A percentile compares a stretch with the other conserved stretches of the same genome.
These are phyloP conservation scores for Drosophila quasianomalipes DNA, from an alignment of 2,888 invertebrate genomes.

Conservation along the genomic window DNA sequence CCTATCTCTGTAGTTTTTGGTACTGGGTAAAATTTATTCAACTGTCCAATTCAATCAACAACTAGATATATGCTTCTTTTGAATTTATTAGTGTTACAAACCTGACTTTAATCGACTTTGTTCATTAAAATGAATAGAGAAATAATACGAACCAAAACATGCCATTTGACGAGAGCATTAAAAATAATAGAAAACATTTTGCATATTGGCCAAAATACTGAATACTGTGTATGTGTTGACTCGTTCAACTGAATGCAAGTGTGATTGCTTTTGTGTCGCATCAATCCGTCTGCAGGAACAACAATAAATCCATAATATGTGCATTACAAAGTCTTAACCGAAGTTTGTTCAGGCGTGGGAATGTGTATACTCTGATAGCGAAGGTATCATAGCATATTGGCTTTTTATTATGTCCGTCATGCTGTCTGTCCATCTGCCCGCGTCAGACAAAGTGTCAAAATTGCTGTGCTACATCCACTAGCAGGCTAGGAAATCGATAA, in stretches of 20 bases:
- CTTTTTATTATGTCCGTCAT: neutral
- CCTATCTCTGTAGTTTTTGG: neutral
- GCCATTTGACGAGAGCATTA: constrained; percentile 4
- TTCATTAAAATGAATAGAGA: neutral
- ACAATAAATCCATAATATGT: neutral
- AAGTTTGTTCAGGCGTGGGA: constrained; percentile 25
- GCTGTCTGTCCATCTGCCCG: no score
- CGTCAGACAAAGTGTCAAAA: no score
- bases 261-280: neutral
- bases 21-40: neutral
- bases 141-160: neutral
- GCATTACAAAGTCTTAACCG: constrained; percentile 26
- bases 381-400: neutral
- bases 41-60: neutral
- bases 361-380: constrained; percentile 12
- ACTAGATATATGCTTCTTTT: fast-evolving
- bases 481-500: no score
- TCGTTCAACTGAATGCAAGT: neutral
- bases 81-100: no score
- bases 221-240: neutral
- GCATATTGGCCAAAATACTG: neutral
- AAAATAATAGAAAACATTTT: constrained; percentile 9
- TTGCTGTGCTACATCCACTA: no score
- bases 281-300: constrained; percentile 26
- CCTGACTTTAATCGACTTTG: neutral